phyloP scores from a whole-genome alignment of 35 echinoderm and acorn worm species.

The Nesometra sesokonis region DNA sequence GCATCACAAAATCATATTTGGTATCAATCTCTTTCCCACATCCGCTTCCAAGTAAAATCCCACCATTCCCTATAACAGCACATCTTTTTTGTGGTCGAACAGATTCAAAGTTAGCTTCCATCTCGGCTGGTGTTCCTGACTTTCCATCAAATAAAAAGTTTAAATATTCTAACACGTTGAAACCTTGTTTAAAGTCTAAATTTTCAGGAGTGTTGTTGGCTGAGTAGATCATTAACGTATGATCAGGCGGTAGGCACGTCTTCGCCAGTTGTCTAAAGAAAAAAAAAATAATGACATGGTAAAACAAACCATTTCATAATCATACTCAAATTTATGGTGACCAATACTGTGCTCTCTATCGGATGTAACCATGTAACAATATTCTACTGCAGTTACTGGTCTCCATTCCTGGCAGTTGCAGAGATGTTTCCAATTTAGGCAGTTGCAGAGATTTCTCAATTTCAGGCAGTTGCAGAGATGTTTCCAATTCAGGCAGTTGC shows the following conservation, averaged over 20 bases:
- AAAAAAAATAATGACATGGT: neutral
- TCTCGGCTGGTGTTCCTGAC: neutral
- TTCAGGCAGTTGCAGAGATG: too few species aligned
- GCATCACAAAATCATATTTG: conserved; percentile 23
- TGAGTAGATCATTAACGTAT: neutral
- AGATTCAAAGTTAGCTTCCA: neutral
- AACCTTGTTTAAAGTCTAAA: neutral
- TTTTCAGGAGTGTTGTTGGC: neutral
- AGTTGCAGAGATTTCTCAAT: too few species aligned
- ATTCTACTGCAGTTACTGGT: too few species aligned
- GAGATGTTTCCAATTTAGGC: too few species aligned
- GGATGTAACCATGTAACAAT: too few species aligned
- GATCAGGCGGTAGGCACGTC: neutral
- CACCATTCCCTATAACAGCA: conserved; percentile 33
- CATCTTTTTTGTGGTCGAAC: neutral
- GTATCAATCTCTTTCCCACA: conserved; percentile 26
- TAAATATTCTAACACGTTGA: neutral
- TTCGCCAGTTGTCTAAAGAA: neutral
- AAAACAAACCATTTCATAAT: neutral
- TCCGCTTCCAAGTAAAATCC: conserved; percentile 12
- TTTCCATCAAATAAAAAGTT: neutral
- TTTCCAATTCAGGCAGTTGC: too few species aligned
- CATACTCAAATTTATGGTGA: too few species aligned
- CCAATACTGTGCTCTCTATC: too few species aligned
- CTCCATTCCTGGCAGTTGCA: too few species aligned